A percentile compares a stretch with the other conserved stretches of the same genome.
These are phyloP conservation scores for Pediacus dermestoides DNA, from an alignment of 2,888 invertebrate species.

Conservation along the genomic window DNA sequence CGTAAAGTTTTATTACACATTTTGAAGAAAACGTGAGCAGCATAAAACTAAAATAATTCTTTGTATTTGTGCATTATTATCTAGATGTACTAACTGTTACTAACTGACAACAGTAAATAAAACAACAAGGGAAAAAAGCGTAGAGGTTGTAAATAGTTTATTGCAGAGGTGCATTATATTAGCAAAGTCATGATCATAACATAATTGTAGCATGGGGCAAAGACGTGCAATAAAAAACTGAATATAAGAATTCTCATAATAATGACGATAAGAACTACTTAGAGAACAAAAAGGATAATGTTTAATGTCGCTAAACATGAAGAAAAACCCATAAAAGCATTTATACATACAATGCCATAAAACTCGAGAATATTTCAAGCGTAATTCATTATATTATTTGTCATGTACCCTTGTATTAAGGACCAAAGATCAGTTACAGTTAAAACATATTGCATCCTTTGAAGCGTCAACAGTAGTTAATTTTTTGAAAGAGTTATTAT, in stretches of 20 bases:
- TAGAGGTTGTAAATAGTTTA: conserved; percentile 2
- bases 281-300: conserved; percentile 17
- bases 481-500: conserved; percentile 20
- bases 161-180: too few relatives aligned
- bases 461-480: conserved; percentile 26
- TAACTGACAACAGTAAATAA: too few relatives aligned
- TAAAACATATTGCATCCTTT: conserved; percentile 18
- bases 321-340: conserved; percentile 32
- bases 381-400: conserved; percentile 34
- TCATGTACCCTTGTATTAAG: conserved; percentile 31
- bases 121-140: too few relatives aligned
- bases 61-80: too few relatives aligned
- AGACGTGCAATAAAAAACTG: neutral
- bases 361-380: conserved; percentile 29
- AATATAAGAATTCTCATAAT: conserved; percentile 14
- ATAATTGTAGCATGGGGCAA: conserved; percentile 1
- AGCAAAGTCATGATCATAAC: too few relatives aligned
- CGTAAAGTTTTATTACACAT: conserved; percentile 27
- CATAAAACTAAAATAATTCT: too few relatives aligned
- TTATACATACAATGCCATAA: conserved; percentile 31
- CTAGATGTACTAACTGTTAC: too few relatives aligned
- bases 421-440: conserved; percentile 18
- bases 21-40: too few relatives aligned
- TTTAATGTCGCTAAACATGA: conserved; percentile 29
- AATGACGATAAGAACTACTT: conserved; percentile 16